These are phyloP conservation scores for Prinia subflava DNA, from an alignment of 2,113 vertebrate genomes.

Conservation along the genomic window DNA sequence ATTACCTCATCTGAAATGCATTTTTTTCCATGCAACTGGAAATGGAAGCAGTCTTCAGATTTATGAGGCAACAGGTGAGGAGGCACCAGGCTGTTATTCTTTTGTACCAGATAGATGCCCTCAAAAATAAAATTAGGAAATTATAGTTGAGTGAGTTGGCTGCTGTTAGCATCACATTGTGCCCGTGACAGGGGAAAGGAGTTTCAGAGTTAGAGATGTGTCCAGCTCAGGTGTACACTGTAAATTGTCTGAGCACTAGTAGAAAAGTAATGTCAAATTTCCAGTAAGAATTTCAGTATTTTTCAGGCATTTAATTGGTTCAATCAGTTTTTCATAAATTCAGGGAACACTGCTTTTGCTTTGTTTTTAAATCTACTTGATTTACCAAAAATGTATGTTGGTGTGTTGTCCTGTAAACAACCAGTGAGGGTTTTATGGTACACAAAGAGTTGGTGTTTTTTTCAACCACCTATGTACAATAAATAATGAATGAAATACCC, in stretches of 20 bases:
- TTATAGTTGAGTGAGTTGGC: background rate
- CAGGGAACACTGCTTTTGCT: background rate
- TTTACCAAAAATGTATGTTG: background rate
- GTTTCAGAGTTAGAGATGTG: background rate
- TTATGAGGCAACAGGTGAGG: background rate
- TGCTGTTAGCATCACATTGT: background rate
- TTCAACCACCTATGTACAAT: background rate
- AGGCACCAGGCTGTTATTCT: background rate
- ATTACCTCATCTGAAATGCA: background rate
- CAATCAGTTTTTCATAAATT: background rate
- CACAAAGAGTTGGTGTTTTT: background rate
- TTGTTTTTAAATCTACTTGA: background rate
- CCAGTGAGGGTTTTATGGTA: background rate
- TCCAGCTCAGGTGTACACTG: background rate
- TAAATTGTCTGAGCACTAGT: background rate
- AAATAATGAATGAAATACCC: constrained; percentile 47
- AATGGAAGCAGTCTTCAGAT: background rate
- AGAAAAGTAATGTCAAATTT: constrained; percentile 27
- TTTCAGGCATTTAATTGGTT: constrained; percentile 25
- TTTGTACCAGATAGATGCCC: background rate
- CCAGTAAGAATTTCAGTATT: background rate
- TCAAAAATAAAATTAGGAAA: background rate
- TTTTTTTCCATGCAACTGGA: background rate
- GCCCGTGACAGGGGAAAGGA: background rate
- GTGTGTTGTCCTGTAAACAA: background rate